A percentile compares a stretch with the other conserved stretches of the same genome.
Evolutionary conservation across 2,888 invertebrate species (phyloP).

Genomic region (Cynaeus angustus): DNA sequence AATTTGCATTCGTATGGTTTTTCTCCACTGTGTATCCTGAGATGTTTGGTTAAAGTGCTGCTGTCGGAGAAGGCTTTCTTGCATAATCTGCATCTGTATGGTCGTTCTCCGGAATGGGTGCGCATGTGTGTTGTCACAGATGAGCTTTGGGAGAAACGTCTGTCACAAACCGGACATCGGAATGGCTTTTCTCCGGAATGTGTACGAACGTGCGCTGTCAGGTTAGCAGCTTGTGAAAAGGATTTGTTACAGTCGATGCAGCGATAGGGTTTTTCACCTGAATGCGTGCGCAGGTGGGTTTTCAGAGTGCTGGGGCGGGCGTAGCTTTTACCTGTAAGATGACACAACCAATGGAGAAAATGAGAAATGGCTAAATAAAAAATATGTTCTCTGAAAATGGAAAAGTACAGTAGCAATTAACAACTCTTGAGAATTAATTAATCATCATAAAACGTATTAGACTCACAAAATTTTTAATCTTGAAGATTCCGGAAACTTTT

Average conservation of each 20-base stretch:
- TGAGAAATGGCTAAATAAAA: too few species aligned
- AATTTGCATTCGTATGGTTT: conserved; percentile 99
- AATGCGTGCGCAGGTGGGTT: conserved; percentile 97
- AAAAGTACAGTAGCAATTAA: too few species aligned
- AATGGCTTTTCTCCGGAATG: conserved; percentile 99
- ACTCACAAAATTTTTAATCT: too few species aligned
- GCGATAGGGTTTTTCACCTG: conserved; percentile 94
- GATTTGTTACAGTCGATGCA: conserved; percentile 97
- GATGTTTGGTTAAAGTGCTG: conserved; percentile 97
- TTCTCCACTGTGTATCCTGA: conserved; percentile 92
- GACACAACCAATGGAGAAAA: background rate
- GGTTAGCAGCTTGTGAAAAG: conserved; percentile 98
- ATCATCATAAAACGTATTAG: too few species aligned
- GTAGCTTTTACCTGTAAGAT: conserved; percentile 84
- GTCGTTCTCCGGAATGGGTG: conserved; percentile 99
- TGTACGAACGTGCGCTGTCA: conserved; percentile 96
- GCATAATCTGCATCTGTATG: conserved; percentile 94
- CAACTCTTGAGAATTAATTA: too few species aligned
- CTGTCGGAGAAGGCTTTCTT: conserved; percentile 99
- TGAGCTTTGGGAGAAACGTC: conserved; percentile 96
- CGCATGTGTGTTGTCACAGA: conserved; percentile 99
- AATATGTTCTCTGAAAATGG: too few species aligned
- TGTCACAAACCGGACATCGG: conserved; percentile 95
- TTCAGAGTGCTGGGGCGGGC: conserved; percentile 97
- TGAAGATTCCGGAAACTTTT: too few species aligned